These are phyloP conservation scores for Neocloeon triangulifer DNA, from an alignment of 1,140 invertebrate species.

Conservation along the genomic window DNA sequence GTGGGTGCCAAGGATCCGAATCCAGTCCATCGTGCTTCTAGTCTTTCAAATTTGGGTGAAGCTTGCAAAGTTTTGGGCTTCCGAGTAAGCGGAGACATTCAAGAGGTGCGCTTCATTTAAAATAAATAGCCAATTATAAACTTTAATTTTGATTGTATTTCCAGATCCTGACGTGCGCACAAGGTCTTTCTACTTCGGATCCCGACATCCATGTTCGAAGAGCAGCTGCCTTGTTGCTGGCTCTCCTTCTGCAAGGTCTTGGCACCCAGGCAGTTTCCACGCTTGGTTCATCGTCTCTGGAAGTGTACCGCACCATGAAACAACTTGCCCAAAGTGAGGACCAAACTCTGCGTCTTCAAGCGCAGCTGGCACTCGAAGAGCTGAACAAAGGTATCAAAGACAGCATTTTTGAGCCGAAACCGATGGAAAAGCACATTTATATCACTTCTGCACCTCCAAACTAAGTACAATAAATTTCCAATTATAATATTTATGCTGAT, in stretches of 20 bases:
- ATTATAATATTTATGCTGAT: too few relatives aligned
- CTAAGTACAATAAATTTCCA: too few relatives aligned
- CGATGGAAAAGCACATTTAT: too few relatives aligned
- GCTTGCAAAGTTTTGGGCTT: constrained; percentile 52
- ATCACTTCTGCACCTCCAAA: too few relatives aligned
- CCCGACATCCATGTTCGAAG: constrained; percentile 42
- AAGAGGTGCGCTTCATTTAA: constrained; percentile 55
- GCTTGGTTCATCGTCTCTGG: constrained; percentile 14
- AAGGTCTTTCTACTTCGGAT: constrained; percentile 39
- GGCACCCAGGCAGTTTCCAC: constrained; percentile 30
- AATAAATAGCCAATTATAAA: too few relatives aligned
- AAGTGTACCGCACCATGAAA: constrained; percentile 46
- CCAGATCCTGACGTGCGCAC: constrained; percentile 45
- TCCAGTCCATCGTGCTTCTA: constrained; percentile 50
- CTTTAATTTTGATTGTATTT: constrained; percentile 14
- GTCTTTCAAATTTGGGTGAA: constrained; percentile 66
- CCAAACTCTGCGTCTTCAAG: constrained; percentile 40
- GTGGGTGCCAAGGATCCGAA: constrained; percentile 41
- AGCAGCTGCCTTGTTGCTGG: constrained; percentile 49
- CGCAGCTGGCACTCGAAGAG: constrained; percentile 50
- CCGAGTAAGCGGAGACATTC: constrained; percentile 39
- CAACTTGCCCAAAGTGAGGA: constrained; percentile 37
- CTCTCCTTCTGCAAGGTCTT: constrained; percentile 45
- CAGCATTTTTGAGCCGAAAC: too few relatives aligned
- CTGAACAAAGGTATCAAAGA: too few relatives aligned